Evolutionary conservation across 2,113 vertebrate genomes (phyloP), one percentile per base, ranked within the genome.

Genomic region (Speoplatyrhinus poulsoni): DNA sequence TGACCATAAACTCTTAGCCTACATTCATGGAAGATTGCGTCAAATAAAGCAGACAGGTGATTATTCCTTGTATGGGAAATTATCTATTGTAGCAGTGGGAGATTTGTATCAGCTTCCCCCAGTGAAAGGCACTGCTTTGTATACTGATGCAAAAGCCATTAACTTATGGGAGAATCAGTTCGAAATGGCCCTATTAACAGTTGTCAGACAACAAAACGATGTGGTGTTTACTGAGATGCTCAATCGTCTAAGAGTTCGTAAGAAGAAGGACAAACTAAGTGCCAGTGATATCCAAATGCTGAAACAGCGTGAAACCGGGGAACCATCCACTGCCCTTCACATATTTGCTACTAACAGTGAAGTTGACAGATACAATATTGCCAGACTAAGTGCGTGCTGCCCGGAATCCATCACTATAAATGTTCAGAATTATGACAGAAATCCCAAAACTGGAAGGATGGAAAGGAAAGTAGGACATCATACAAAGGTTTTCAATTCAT

Each of bases 41-140:
- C 71, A 77, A 47, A 69, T 77, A 10, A 77, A 82, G 57, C 71
- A 75, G 53, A 4, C 17, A 9, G 61, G 65, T 4, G 57, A 75
- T 36, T 57, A 64, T 36, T 60, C 64, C 32, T 6, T 9, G 0
- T 75, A 67, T 74, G 60, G 41, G 9, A 75, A 68, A 52, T 53
- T 75, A 0, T 50, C 46, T 6, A 12, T 75, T 9, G 7, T 74
- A 6, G 41, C 10, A 17, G 49, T 74, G 2, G 65, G 72, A 17
- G 67, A 41, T 8, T 41, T 41, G 4, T 41, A 41, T 41, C 36
- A 41, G 36, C 7, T 41, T 5, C 36, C 36, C 65, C 58, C 72
- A 7, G 46, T 75, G 1, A 68, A 68, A 68, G 72, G 60, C 1
- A 62, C 12, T 13, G 7, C 59, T 15, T 52, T 74, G 9, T 68